Evolutionary conservation across 2,888 invertebrate species (phyloP).

Genomic region (Opisthograptis luteolata): DNA sequence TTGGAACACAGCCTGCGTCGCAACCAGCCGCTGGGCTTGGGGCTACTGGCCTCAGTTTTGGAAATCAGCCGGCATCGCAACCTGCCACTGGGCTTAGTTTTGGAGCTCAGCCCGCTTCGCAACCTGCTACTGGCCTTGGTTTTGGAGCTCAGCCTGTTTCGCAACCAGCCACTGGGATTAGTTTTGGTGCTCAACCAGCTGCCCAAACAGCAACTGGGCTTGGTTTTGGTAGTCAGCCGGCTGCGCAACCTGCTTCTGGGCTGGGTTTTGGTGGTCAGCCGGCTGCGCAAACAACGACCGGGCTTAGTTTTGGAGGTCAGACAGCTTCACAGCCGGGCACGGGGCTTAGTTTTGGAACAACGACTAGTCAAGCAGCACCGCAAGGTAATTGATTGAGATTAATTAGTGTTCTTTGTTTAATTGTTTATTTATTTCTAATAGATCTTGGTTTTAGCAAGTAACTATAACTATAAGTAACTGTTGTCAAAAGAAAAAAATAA

Average conservation of each 20-base stretch:
- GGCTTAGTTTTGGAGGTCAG: constrained; percentile 28
- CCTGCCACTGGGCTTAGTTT: constrained; percentile 26
- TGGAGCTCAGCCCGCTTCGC: constrained; percentile 9
- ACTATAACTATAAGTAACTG: too few species aligned
- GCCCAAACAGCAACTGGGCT: constrained; percentile 8
- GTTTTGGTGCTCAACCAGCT: constrained; percentile 20
- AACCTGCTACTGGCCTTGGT: constrained; percentile 2
- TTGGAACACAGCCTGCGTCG: constrained; percentile 5
- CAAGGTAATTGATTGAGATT: constrained; percentile 2
- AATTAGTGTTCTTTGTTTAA: too few species aligned
- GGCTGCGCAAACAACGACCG: constrained; percentile 14
- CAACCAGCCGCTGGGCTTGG: constrained; percentile 32
- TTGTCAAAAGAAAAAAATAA: too few species aligned
- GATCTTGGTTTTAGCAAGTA: too few species aligned
- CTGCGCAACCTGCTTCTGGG: constrained; percentile 6
- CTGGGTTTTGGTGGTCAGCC: constrained; percentile 19
- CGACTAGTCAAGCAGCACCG: not conserved
- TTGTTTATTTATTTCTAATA: too few species aligned
- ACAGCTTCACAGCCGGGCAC: constrained; percentile 11
- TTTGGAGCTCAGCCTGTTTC: constrained; percentile 4
- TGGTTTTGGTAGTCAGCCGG: constrained; percentile 19
- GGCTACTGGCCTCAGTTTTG: constrained; percentile 28
- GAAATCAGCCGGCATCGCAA: constrained; percentile 5
- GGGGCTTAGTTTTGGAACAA: constrained; percentile 29
- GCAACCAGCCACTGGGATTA: constrained; percentile 27